Conservation (phyloP, 2,888 invertebrate species). For the Brassicogethes aeneus region DNA sequence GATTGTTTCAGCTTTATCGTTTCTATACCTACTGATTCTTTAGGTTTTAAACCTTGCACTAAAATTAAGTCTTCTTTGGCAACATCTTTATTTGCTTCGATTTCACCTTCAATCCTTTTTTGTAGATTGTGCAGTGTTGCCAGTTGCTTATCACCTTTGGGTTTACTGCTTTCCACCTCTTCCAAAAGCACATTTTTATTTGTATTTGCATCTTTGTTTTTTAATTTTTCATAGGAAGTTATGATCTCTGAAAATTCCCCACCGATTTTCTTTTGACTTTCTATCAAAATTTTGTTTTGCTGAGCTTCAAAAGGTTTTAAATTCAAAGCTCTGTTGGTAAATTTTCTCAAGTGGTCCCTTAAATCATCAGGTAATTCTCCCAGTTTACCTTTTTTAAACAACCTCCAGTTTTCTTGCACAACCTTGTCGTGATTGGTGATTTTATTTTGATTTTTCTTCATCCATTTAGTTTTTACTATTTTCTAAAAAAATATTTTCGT, state of each 20-base stretch:
- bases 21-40: conserved; percentile 10
- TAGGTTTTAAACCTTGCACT: conserved; percentile 6
- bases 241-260: conserved; percentile 47
- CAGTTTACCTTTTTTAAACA: conserved; percentile 49
- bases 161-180: too few relatives aligned
- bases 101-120: conserved; percentile 6
- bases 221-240: conserved; percentile 35
- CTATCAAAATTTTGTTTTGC: conserved; percentile 28
- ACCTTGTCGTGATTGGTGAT: conserved; percentile 56
- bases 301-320: conserved; percentile 16
- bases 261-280: neutral
- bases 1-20: too few relatives aligned
- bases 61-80: conserved; percentile 3
- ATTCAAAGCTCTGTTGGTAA: conserved; percentile 46
- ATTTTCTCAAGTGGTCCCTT: conserved; percentile 55
- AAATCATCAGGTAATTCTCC: conserved; percentile 40
- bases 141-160: too few relatives aligned
- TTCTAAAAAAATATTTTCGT: conserved; percentile 47
- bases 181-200: too few relatives aligned
- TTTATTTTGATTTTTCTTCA: conserved; percentile 46
- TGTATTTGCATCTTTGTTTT: conserved; percentile 35
- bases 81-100: conserved; percentile 14
- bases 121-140: too few relatives aligned
- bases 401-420: conserved; percentile 62
- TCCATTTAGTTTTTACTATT: conserved; percentile 59